phyloP scores from a whole-genome alignment of 2,113 vertebrate genomes.

The Pterocles burchelli region DNA sequence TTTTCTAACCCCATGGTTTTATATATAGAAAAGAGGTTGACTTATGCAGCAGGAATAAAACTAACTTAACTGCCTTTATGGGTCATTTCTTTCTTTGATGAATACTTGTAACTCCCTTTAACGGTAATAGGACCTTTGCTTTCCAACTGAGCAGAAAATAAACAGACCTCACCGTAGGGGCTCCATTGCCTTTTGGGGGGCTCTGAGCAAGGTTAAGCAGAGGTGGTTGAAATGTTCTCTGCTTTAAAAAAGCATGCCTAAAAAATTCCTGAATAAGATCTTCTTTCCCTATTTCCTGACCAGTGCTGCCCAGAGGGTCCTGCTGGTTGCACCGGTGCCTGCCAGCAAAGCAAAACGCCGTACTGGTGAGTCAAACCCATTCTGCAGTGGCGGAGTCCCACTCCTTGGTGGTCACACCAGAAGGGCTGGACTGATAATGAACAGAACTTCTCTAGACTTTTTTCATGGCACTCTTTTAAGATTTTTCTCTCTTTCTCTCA shows the following conservation, averaged over 20 bases:
- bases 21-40: constrained; percentile 58
- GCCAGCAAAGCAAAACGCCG: not conserved
- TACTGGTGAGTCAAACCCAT: not conserved
- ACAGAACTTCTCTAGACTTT: not conserved
- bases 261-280: not conserved
- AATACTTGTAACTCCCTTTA: constrained; percentile 59
- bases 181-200: constrained; percentile 34
- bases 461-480: not conserved
- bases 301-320: not conserved
- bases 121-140: constrained; percentile 45
- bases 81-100: constrained; percentile 72
- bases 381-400: not conserved
- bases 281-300: not conserved
- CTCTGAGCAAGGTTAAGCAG: constrained; percentile 12
- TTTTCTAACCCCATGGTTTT: constrained; percentile 46
- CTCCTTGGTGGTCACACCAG: not conserved
- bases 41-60: constrained; percentile 59
- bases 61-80: constrained; percentile 64
- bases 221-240: not conserved
- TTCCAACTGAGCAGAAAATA: constrained; percentile 61
- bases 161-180: constrained; percentile 19
- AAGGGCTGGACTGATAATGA: not conserved
- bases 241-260: not conserved
- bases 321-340: not conserved
- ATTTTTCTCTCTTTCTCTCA: not conserved